Evolutionary conservation across 1,140 invertebrate species (phyloP).

Genomic region (Drosophila persimilis): DNA sequence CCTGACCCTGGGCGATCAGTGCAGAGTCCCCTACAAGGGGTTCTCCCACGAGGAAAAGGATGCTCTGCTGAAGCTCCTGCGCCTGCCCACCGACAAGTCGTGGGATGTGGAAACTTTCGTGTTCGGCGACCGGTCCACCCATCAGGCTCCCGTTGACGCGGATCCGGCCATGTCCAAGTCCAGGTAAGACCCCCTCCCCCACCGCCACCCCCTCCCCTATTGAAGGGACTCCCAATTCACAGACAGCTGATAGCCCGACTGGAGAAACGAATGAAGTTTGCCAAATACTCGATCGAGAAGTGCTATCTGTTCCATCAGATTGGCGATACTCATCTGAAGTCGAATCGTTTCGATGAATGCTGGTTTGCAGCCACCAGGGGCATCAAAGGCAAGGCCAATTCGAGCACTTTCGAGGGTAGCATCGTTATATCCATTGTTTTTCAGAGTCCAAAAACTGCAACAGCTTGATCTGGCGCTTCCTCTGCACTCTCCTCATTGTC

Average conservation of each 20-base stretch:
- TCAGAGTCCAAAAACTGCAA: constrained; percentile 63
- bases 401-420: neutral
- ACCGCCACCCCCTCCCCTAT: no score
- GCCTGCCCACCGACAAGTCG: constrained; percentile 45
- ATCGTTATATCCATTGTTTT: neutral
- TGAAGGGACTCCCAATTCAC: neutral
- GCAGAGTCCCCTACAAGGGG: constrained; percentile 18
- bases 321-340: constrained; percentile 52
- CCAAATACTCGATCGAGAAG: constrained; percentile 69
- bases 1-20: constrained; percentile 62
- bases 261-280: constrained; percentile 64
- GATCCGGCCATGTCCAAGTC: constrained; percentile 38
- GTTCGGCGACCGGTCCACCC: constrained; percentile 72
- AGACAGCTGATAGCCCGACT: constrained; percentile 48
- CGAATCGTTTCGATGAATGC: constrained; percentile 64
- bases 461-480: constrained; percentile 62
- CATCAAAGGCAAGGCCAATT: constrained; percentile 41
- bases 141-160: constrained; percentile 35
- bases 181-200: constrained; percentile 19
- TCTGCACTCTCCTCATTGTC: constrained; percentile 58
- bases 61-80: constrained; percentile 43
- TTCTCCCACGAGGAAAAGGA: neutral
- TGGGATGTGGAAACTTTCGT: constrained; percentile 54
- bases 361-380: constrained; percentile 63
- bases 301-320: constrained; percentile 72